Base-by-base conservation (phyloP, 2,797 vertebrate species). In the Alectoris magna region DNA sequence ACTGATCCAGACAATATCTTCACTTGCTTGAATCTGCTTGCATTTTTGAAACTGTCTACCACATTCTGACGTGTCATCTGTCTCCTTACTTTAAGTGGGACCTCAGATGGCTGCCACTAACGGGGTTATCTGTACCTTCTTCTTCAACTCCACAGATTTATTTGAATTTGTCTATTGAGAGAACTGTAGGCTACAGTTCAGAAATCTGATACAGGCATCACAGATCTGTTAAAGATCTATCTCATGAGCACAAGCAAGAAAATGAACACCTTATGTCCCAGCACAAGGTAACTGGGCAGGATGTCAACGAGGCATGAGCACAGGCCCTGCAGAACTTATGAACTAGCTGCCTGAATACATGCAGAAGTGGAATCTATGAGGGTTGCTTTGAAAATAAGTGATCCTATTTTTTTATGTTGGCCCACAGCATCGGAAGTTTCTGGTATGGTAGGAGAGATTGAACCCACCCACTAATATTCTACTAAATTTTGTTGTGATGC, bases 321-420 rank as follows among this genome's bases (percentile, higher is more conserved):
- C 9, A 36, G 26, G 29, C 17, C 24, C 11, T 2, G 0, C 2
- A 4, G 0, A 0, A 16, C 74, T 46, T 18, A 81, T 34, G 21
- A 90, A 22, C 11, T 51, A 7, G 3, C 41, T 85, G 3, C 11
- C 27, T 58, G 66, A 83, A 64, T 15, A 31, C 11, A 74, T n/a
- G 9, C 11, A 66, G 46, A 90, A 39, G 16, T 51, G 4, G 29
- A 84, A 55, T 62, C 18, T 36, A n/a, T 21, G 31, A n/a, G 18
- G 31, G 55, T 6, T 56, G 31, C 55, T 56, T 31, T 56, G 55
- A 56, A 56, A 56, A 56, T n/a, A 56, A n/a, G 31, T 31, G 11
- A n/a, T 56, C 11, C 11, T n/a, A n/a, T 56, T n/a, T 56, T 56
- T 19, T 56, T n/a, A 56, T 3, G 55, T 21, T n/a, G 31, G 31